A percentile compares a stretch with the other conserved stretches of the same genome.
Conservation (phyloP, 2,113 vertebrate genomes). For the Trogon surrucura region DNA sequence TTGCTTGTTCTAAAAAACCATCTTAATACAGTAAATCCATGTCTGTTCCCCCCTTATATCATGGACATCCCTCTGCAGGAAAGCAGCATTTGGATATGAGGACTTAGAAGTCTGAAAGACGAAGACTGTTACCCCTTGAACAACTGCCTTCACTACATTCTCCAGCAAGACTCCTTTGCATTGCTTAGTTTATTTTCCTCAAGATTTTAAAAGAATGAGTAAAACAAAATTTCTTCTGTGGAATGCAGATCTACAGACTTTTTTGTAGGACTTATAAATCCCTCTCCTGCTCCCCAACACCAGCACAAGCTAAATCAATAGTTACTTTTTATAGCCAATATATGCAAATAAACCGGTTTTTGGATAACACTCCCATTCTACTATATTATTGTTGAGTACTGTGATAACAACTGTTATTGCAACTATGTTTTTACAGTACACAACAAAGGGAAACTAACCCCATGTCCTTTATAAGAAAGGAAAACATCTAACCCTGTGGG, state of each 20-base stretch:
- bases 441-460: background rate
- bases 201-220: background rate
- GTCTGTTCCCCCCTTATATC: background rate
- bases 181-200: background rate
- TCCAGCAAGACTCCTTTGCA: background rate
- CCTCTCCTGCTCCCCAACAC: background rate
- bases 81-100: background rate
- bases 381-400: background rate
- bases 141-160: background rate
- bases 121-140: background rate
- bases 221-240: background rate
- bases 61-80: accelerated
- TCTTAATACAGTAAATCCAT: background rate
- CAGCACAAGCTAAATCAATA: background rate
- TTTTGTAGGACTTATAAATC: background rate
- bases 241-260: background rate
- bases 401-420: background rate
- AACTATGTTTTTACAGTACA: background rate
- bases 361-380: background rate
- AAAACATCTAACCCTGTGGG: background rate
- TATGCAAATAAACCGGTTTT: background rate
- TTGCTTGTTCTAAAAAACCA: background rate
- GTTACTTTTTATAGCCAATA: background rate
- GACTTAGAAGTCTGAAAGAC: background rate
- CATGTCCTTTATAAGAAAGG: background rate